These are phyloP conservation scores for Lamproptera curius DNA, from an alignment of 2,888 invertebrate species.

Conservation along the genomic window DNA sequence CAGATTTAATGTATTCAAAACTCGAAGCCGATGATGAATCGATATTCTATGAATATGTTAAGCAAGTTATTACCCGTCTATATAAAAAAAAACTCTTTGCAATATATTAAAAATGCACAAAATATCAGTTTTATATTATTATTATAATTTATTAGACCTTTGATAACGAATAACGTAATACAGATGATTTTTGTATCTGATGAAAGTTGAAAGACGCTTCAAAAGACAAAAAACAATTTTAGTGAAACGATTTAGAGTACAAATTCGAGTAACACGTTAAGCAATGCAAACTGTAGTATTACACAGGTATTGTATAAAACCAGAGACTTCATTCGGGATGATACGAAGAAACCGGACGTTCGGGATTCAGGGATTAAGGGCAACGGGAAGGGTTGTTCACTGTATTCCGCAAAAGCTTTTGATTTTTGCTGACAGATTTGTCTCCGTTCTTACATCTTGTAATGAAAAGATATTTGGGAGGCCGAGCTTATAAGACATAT, in stretches of 20 bases:
- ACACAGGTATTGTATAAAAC: constrained; percentile 19
- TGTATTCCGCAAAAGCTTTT: constrained; percentile 3
- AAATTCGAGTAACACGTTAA: background rate
- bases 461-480: background rate
- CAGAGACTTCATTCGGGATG: constrained; percentile 25
- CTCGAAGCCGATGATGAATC: too few species aligned
- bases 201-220: too few species aligned
- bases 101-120: too few species aligned
- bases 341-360: constrained; percentile 16
- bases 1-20: too few species aligned
- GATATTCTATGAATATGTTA: too few species aligned
- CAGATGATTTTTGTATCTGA: too few species aligned
- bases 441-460: background rate
- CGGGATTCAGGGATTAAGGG: constrained; percentile 17
- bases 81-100: too few species aligned
- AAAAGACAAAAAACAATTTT: constrained; percentile 8
- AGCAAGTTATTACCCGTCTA: too few species aligned
- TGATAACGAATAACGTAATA: too few species aligned
- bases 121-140: too few species aligned
- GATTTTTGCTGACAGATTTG: constrained; percentile 3
- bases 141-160: too few species aligned
- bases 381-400: constrained; percentile 10
- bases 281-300: constrained; percentile 8
- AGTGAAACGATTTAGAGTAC: background rate
- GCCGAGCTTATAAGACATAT: too few species aligned